A percentile compares a stretch with the other conserved stretches of the same genome.
These are phyloP conservation scores for Conger conger DNA, from an alignment of 2,113 vertebrate genomes.

Conservation along the genomic window DNA sequence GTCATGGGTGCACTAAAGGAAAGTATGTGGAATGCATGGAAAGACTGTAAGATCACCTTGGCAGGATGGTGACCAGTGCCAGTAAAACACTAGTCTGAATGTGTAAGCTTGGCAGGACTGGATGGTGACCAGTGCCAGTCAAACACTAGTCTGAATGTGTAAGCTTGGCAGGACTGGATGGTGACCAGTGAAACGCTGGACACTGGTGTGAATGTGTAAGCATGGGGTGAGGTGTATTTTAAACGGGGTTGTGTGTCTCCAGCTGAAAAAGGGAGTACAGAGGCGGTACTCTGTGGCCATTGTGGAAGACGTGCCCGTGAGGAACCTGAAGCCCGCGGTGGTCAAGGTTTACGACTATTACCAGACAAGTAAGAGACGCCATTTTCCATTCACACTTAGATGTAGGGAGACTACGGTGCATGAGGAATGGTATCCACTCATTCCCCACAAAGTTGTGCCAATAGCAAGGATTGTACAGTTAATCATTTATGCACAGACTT, in stretches of 20 bases:
- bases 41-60: too few species aligned
- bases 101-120: too few species aligned
- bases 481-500: too few species aligned
- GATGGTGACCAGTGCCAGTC: too few species aligned
- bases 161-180: not conserved
- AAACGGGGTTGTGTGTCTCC: not conserved
- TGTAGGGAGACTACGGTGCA: not conserved
- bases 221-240: not conserved
- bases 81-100: too few species aligned
- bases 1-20: too few species aligned
- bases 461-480: too few species aligned
- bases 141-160: too few species aligned
- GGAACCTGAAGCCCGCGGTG: constrained; percentile 75
- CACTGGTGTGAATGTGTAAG: not conserved
- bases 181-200: too few species aligned
- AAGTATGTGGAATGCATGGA: too few species aligned
- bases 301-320: constrained; percentile 61
- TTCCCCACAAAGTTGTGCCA: too few species aligned
- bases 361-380: constrained; percentile 70
- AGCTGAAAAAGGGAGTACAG: constrained; percentile 51
- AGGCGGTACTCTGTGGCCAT: constrained; percentile 58
- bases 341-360: constrained; percentile 85
- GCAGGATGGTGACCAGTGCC: too few species aligned
- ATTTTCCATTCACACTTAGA: not conserved
- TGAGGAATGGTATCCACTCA: not conserved